Conservation (phyloP, 2,888 invertebrate genomes). For the Protodeltote pygarga region DNA sequence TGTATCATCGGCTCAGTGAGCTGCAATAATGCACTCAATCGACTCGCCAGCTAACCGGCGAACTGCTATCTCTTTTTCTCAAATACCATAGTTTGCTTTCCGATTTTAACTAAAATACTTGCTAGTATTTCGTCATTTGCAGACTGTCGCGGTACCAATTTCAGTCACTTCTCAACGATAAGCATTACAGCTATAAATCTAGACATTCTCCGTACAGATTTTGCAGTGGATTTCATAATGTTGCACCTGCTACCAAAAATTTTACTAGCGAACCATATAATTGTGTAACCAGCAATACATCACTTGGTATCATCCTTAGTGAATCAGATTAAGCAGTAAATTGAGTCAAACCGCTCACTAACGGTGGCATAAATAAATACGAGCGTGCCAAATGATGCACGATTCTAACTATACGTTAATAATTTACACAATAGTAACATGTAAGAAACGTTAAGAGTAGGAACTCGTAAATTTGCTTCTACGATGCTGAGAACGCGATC, state of each 20-base stretch:
- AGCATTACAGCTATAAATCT: background rate
- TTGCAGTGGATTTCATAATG: conserved; percentile 15
- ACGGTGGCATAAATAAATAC: conserved; percentile 77
- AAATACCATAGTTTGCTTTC: conserved; percentile 7
- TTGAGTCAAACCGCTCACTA: conserved; percentile 71
- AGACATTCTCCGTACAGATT: background rate
- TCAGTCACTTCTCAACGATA: background rate
- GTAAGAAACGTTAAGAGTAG: conserved; percentile 23
- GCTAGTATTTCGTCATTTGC: background rate
- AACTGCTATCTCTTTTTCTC: background rate
- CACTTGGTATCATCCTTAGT: conserved; percentile 55
- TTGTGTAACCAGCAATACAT: conserved; percentile 41
- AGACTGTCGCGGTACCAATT: background rate
- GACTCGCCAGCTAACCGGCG: conserved; percentile 17
- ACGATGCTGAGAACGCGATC: conserved; percentile 38
- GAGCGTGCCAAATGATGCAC: conserved; percentile 78
- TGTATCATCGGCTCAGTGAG: conserved; percentile 27
- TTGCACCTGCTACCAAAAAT: conserved; percentile 19
- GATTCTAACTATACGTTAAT: conserved; percentile 64
- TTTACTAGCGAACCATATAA: conserved; percentile 23
- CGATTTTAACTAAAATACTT: background rate
- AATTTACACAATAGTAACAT: conserved; percentile 66
- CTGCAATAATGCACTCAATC: conserved; percentile 37
- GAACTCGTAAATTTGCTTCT: conserved; percentile 42
- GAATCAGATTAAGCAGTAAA: conserved; percentile 79